Evolutionary conservation across 2,888 invertebrate genomes (phyloP).

Genomic region (Archips xylosteana): DNA sequence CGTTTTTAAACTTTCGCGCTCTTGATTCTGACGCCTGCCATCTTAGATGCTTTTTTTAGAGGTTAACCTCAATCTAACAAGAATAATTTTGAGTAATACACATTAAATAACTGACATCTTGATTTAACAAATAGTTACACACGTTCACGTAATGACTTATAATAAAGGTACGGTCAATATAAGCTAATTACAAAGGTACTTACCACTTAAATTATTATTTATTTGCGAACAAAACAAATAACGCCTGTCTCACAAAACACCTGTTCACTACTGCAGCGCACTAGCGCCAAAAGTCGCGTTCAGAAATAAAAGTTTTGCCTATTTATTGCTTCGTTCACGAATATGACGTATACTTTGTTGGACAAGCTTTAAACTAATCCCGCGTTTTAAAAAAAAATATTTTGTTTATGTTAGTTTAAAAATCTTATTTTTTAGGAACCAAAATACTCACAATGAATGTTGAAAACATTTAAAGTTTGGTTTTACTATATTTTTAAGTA

Average conservation of each 20-base stretch:
- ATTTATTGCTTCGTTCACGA: too few relatives aligned
- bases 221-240: slow-evolving; percentile 10
- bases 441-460: not conserved
- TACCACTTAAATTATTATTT: slow-evolving; percentile 12
- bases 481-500: not conserved
- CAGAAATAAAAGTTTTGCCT: slow-evolving; percentile 3
- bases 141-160: slow-evolving; percentile 15
- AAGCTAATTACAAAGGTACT: slow-evolving; percentile 10
- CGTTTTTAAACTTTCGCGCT: slow-evolving; percentile 17
- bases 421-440: not conserved
- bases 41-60: slow-evolving; percentile 8
- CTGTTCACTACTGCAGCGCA: not conserved
- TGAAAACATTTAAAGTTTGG: not conserved
- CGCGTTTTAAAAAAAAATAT: not conserved
- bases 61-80: slow-evolving; percentile 18
- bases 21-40: slow-evolving; percentile 10
- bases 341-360: too few relatives aligned
- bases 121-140: slow-evolving; percentile 14
- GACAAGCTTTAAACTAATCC: not conserved
- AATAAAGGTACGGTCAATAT: slow-evolving; percentile 13
- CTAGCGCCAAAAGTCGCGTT: slow-evolving; percentile 12
- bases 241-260: too few relatives aligned
- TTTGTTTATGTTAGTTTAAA: not conserved
- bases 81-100: slow-evolving; percentile 4
- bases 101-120: slow-evolving; percentile 11